Evolutionary conservation across 53 echinoderm and acorn worm species (phyloP), one percentile per base, ranked within the genome.

Genomic region (Hippasteria phrygiana): DNA sequence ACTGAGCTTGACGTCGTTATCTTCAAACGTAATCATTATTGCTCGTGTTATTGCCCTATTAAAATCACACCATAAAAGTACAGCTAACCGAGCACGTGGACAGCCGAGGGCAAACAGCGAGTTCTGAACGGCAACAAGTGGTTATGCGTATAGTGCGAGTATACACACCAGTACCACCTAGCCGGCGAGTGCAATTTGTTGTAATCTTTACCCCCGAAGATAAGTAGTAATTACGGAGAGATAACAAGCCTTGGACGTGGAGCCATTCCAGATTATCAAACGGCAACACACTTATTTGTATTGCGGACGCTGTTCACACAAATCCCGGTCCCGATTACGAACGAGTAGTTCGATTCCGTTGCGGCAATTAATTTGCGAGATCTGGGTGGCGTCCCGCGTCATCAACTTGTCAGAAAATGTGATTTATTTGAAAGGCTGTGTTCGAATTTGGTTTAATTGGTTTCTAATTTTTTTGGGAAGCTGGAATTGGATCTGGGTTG

Each of bases 201-300:
- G 35, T 41, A 35, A 72, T 72, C 42, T 42, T 22, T 3, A 2
- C 34, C 18, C 41, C 37, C 20, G 10, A 34, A 14, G 42, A 72
- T 72, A 42, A 72, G 72, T 18, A 37, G 42, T 24, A 72, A 72
- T 72, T 72, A 72, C 39, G 24, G n/a, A n/a, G 18, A 35, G 72
- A 72, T 72, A n/a, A 41, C 17, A n/a, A 34, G 42, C 72, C 72
- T 41, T 72, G 72, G 16, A 40, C 17, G 22, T 41, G 72, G 72
- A 42, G 72, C 13, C 72, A 72, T 9, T 5, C 1, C 20, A 42
- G 72, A 42, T 72, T 72, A 72, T 59, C 59, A 8, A 8, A 24
- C n/a, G 37, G 27, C 16, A 67, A 34, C 69, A 37, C 2, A 14
- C 37, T 33, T 11, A 3, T 67, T 35, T 35, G n/a, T n/a, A n/a